Conservation (phyloP, 2,113 vertebrate genomes). For the Microcebus griseorufus region DNA sequence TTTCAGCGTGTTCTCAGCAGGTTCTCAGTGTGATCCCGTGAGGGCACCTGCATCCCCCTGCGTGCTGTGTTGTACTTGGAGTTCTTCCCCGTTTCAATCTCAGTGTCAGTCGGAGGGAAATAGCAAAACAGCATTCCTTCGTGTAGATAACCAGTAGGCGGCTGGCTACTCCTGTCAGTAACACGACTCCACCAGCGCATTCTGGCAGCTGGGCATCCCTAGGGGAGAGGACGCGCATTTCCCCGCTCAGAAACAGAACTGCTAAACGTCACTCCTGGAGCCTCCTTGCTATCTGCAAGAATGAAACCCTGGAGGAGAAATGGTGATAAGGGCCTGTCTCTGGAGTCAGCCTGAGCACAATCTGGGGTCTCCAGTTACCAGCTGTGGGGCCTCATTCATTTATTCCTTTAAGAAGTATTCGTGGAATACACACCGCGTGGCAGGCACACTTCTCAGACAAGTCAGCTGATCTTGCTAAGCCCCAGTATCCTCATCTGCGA, state of each 20-base stretch:
- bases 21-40: not conserved
- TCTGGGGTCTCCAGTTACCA: not conserved
- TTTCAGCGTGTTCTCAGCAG: slow-evolving; percentile 63
- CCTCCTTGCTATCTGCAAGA: slow-evolving; percentile 45
- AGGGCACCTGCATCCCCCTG: slow-evolving; percentile 5
- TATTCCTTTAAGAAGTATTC: not conserved
- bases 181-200: slow-evolving; percentile 49
- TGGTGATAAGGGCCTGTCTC: not conserved
- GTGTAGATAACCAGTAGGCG: slow-evolving; percentile 68
- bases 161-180: slow-evolving; percentile 60
- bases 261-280: slow-evolving; percentile 5
- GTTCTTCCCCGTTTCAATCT: slow-evolving; percentile 63
- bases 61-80: slow-evolving; percentile 53
- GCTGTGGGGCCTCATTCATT: not conserved
- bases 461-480: too few relatives aligned
- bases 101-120: slow-evolving; percentile 64
- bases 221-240: not conserved
- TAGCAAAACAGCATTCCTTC: slow-evolving; percentile 65
- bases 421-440: too few relatives aligned
- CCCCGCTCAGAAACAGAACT: slow-evolving; percentile 37
- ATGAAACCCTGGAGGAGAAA: slow-evolving; percentile 39
- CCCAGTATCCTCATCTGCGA: too few relatives aligned
- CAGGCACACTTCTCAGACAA: too few relatives aligned
- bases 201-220: slow-evolving; percentile 56
- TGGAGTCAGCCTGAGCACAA: not conserved